These are phyloP conservation scores for Litocranius walleri DNA, from an alignment of 2,113 vertebrate genomes.

Conservation along the genomic window DNA sequence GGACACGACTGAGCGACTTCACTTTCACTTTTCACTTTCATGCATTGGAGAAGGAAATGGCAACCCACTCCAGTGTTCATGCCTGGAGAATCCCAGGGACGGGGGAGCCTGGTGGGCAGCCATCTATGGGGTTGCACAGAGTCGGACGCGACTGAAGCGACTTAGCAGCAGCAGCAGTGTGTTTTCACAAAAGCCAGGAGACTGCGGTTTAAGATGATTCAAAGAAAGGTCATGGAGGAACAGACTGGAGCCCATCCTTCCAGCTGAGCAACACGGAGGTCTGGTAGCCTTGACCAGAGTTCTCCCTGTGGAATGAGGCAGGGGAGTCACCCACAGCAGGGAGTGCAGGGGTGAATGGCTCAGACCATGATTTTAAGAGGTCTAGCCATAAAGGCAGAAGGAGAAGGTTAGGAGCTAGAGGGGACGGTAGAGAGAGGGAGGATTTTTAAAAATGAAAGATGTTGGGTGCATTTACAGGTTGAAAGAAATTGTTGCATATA, in stretches of 20 bases:
- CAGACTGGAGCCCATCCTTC: neutral
- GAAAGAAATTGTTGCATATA: neutral
- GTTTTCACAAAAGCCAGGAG: neutral
- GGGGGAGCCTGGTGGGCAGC: too few species aligned
- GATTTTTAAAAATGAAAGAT: neutral
- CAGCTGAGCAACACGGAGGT: neutral
- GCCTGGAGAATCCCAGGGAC: too few species aligned
- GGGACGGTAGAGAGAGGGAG: neutral
- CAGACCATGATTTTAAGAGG: neutral
- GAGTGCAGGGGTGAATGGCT: neutral
- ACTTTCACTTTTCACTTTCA: too few species aligned
- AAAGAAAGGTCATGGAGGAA: neutral
- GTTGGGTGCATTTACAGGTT: neutral
- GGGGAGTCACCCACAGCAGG: neutral
- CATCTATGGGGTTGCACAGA: too few species aligned
- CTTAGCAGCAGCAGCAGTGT: too few species aligned
- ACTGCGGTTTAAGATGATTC: neutral
- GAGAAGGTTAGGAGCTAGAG: neutral
- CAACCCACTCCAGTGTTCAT: too few species aligned
- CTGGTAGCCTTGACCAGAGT: neutral
- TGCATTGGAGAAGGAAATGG: too few species aligned
- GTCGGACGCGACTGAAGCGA: rapidly evolving
- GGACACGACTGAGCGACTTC: too few species aligned
- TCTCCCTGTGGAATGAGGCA: neutral
- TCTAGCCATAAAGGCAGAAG: neutral